A percentile compares a stretch with the other conserved stretches of the same genome.
These are phyloP conservation scores for Tragelaphus scriptus DNA, from an alignment of 2,113 vertebrate species.

Conservation along the genomic window DNA sequence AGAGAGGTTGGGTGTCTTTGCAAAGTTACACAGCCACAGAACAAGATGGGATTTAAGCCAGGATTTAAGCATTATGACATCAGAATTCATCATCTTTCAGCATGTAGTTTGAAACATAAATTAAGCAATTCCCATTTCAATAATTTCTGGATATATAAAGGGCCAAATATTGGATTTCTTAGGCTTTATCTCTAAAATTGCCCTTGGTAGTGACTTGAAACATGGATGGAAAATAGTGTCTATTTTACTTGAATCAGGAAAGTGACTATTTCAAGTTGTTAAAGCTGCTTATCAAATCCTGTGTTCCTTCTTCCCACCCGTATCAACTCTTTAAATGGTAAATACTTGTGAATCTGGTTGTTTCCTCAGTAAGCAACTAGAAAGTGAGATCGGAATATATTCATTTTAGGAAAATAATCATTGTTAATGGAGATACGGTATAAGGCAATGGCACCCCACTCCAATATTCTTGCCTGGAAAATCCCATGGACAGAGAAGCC, in stretches of 20 bases:
- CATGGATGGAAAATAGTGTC: neutral
- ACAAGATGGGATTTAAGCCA: neutral
- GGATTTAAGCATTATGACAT: neutral
- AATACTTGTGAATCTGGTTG: neutral
- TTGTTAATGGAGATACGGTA: neutral
- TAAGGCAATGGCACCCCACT: too few relatives aligned
- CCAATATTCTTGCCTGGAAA: too few relatives aligned
- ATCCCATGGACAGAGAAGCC: too few relatives aligned
- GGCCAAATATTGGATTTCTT: neutral
- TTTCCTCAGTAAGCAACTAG: neutral
- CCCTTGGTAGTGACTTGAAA: neutral
- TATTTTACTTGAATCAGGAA: neutral
- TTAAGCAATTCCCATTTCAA: neutral
- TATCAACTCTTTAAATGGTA: neutral
- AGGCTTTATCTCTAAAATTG: neutral
- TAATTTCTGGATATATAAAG: neutral
- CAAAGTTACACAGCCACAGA: neutral
- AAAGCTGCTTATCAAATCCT: neutral
- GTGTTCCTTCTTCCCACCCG: neutral
- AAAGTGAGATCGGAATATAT: neutral
- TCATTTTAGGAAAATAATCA: neutral
- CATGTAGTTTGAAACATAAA: neutral
- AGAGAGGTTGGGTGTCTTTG: neutral
- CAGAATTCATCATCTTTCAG: neutral
- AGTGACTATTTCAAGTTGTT: neutral